A percentile compares a stretch with the other conserved stretches of the same genome.
phyloP scores from a whole-genome alignment of 2,113 vertebrate genomes.

The Heterocephalus glaber region DNA sequence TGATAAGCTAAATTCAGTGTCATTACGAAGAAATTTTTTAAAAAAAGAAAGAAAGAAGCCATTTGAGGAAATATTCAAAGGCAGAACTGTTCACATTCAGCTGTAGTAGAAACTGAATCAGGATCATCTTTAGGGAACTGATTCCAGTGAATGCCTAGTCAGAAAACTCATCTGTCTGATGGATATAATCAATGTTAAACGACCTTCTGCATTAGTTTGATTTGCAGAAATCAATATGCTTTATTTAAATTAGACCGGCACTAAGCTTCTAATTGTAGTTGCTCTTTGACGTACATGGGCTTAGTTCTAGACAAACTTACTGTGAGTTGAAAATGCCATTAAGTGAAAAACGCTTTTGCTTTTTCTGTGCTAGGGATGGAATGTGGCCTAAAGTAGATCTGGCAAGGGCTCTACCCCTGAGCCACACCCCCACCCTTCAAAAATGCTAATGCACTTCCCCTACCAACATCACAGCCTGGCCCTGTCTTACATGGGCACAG shows the following conservation, averaged over 20 bases:
- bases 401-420: background rate
- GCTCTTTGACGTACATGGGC: background rate
- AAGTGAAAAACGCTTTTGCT: background rate
- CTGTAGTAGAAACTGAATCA: background rate
- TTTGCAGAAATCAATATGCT: background rate
- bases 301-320: background rate
- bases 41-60: background rate
- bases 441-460: background rate
- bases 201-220: background rate
- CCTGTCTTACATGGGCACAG: background rate
- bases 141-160: background rate
- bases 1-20: background rate
- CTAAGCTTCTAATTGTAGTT: background rate
- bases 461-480: background rate
- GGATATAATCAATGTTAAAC: background rate
- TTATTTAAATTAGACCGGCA: slow-evolving; percentile 30
- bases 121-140: slow-evolving; percentile 22
- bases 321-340: background rate
- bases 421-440: background rate
- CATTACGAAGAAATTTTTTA: background rate
- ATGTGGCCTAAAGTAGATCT: background rate
- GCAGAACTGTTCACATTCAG: background rate
- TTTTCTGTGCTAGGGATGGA: background rate
- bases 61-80: slow-evolving; percentile 17
- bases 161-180: background rate